Evolutionary conservation across 53 echinoderm and acorn worm species (phyloP).

Genomic region (Zoroaster sp.): DNA sequence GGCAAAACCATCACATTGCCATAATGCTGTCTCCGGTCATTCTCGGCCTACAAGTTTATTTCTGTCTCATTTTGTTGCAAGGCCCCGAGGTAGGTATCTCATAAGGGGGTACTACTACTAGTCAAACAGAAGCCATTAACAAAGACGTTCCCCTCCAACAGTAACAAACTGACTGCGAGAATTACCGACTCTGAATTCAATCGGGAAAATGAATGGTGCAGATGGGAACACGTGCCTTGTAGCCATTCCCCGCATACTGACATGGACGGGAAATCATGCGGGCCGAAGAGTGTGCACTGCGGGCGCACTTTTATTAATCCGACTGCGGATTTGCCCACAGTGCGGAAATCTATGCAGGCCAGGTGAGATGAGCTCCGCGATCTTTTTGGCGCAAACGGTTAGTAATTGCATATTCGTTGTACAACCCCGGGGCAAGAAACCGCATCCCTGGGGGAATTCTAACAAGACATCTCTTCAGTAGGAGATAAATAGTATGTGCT

Average conservation of each 20-base stretch:
- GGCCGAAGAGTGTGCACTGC: not conserved
- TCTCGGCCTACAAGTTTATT: not conserved
- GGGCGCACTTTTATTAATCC: slow-evolving; percentile 38
- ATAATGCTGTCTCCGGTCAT: slow-evolving; percentile 3
- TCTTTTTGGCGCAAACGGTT: not conserved
- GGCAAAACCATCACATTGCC: not conserved
- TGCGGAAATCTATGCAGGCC: slow-evolving; percentile 12
- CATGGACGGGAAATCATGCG: not conserved
- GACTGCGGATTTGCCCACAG: not conserved
- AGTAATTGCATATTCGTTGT: slow-evolving; percentile 11
- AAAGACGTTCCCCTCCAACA: not conserved
- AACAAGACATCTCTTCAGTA: not conserved
- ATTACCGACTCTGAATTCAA: slow-evolving; percentile 22
- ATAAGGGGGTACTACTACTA: not conserved
- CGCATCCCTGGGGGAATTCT: not conserved
- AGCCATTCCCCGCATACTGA: not conserved
- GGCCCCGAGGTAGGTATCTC: not conserved
- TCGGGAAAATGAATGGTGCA: not conserved
- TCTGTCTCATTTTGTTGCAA: slow-evolving; percentile 15
- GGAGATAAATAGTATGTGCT: not conserved
- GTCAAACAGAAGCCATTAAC: slow-evolving; percentile 8
- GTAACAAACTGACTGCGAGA: not conserved
- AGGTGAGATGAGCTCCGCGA: slow-evolving; percentile 7
- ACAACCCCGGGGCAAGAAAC: not conserved
- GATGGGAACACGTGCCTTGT: not conserved